phyloP scores from a whole-genome alignment of 2,113 vertebrate species.

The Gymnarchus niloticus region DNA sequence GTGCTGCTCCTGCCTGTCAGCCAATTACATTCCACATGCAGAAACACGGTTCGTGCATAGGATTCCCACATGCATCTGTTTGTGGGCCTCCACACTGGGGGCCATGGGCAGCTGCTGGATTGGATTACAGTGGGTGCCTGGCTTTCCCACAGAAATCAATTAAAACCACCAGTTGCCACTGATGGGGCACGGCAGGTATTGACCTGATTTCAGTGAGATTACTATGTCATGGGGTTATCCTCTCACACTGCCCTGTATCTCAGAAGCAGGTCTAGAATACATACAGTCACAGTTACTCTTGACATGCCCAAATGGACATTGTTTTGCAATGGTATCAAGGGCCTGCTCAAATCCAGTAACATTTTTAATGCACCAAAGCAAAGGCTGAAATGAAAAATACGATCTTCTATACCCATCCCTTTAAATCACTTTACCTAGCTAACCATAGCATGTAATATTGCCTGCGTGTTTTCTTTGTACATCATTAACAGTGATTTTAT shows the following conservation, averaged over 20 bases:
- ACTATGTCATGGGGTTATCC: slow-evolving; percentile 24
- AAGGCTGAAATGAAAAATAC: neutral
- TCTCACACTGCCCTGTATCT: slow-evolving; percentile 32
- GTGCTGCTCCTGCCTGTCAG: neutral
- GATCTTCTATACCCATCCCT: neutral
- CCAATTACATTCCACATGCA: neutral
- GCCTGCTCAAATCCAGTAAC: neutral
- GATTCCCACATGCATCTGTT: slow-evolving; percentile 37
- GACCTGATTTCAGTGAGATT: slow-evolving; percentile 46
- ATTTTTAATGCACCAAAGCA: neutral
- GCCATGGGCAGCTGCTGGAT: neutral
- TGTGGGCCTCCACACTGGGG: neutral
- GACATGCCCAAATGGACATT: neutral
- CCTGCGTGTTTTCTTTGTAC: neutral
- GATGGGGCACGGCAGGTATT: slow-evolving; percentile 46
- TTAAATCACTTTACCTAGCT: slow-evolving; percentile 2
- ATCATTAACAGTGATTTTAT: neutral
- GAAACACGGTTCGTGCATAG: neutral
- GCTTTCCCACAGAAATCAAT: slow-evolving; percentile 66
- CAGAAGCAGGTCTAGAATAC: neutral
- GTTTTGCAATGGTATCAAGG: neutral
- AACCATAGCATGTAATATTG: neutral
- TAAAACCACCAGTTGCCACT: slow-evolving; percentile 54
- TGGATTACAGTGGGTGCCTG: slow-evolving; percentile 31
- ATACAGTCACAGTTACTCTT: neutral